Evolutionary conservation across 2,797 vertebrate genomes (phyloP), one percentile per base, ranked within the genome.

Genomic region (Siniperca undulata): DNA sequence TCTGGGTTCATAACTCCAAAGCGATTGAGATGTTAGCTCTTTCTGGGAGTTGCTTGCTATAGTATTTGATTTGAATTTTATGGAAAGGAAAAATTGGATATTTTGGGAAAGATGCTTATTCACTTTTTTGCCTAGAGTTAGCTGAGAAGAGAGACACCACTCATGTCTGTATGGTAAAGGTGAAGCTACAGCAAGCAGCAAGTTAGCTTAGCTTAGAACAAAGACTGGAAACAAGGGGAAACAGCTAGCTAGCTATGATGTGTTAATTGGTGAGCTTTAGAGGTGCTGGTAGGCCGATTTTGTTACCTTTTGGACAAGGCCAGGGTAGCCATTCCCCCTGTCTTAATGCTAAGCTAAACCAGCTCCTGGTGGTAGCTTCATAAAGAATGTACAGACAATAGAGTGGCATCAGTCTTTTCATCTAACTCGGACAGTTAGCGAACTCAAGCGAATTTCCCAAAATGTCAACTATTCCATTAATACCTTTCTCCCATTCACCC

Each of bases 181-280:
- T 38, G 6, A 58, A 53, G 40, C 40, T 60, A 13, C 34, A 60
- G 22, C 61, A 34, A 22, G 59, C 34, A 53, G 20, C 61, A 56
- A 17, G 59, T 56, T 70, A 22, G 72, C 42, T 69, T 70, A 69
- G 77, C 52, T 69, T 64, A 70, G 58, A 34, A 30, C 30, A 61
- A n/a, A 52, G n/a, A 48, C 42, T 16, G 7, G 24, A 53, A 46
- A 74, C 2, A 13, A 11, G 11, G 6, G n/a, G 24, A 22, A 52
- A 53, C 56, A 8, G 56, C 17, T 30, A 16, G 44, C n/a, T 50
- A 7, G 8, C 44, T 20, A 50, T 20, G 20, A 34, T 5, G 14
- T 65, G 24, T 38, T 56, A 19, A 55, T 53, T 27, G 9, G 9
- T 52, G 44, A 42, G 34, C 36, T 30, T 52, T 16, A 30, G 38